Evolutionary conservation across 2,113 vertebrate species (phyloP), one percentile per base, ranked within the genome.

Genomic region (Asarcornis scutulata): DNA sequence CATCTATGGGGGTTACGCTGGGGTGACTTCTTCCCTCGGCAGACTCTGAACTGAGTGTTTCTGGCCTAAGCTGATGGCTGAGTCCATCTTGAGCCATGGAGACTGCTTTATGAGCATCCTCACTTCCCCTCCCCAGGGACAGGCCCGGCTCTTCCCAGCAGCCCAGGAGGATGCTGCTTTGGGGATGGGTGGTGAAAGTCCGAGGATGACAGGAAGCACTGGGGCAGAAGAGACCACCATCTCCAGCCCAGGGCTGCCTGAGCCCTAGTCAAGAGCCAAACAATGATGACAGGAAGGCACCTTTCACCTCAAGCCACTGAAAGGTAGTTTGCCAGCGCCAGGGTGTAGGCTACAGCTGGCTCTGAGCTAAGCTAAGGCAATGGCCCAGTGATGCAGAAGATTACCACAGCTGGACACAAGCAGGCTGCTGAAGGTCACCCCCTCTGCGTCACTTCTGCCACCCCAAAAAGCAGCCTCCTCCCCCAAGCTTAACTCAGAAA

Each of bases 241-340:
- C 22, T 69, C 17, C 86, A 86, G 23, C 9, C 27, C 32, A 20
- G 60, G 11, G 32, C 44, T 27, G 10, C 38, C 17, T 2, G 25
- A 40, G 36, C 7, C 9, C 67, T 20, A 0, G 6, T 10, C 1
- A 0, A 32, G 13, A 32, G 16, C 14, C 31, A 44, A 29, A 73
- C 15, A 53, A 4, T 8, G 13, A 23, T 32, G 42, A n/a, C 1
- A 3, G 31, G 17, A 15, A 1, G 4, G 2, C 36, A 42, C n/a
- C 62, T 60, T 29, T 15, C 62, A 59, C 31, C 32, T 88, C 62
- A 36, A 27, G 44, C n/a, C 66, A 42, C 18, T 76, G 91, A 64
- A 55, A 48, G 21, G 52, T 4, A 1, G 38, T 9, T 83, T 90
- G 26, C 21, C 67, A 63, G 44, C 53, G 56, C 75, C 75, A 80